These are phyloP conservation scores for Peromyscus nudipes DNA, from an alignment of 2,797 vertebrate genomes.

Conservation along the genomic window DNA sequence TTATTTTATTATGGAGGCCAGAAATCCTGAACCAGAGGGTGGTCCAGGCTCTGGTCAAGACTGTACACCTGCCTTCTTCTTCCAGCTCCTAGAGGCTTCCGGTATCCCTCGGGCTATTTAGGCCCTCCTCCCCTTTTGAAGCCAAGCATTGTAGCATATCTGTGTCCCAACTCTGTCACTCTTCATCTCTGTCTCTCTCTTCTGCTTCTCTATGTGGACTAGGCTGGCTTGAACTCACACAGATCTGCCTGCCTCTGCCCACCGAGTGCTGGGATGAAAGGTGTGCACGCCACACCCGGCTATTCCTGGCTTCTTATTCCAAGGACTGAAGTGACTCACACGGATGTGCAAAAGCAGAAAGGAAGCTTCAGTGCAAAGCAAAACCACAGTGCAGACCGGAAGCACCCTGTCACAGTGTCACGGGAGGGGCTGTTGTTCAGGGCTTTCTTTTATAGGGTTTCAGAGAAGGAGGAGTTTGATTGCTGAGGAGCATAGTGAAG, in stretches of 20 bases:
- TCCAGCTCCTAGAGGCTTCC: neutral
- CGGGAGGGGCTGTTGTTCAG: neutral
- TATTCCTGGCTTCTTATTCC: neutral
- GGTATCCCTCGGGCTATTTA: fast-evolving
- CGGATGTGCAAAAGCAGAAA: neutral
- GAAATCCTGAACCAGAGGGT: neutral
- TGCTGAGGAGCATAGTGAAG: neutral
- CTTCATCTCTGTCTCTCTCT: neutral
- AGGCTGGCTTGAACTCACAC: neutral
- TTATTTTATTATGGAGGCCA: neutral
- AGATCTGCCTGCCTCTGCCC: neutral
- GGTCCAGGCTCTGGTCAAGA: neutral
- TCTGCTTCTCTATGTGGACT: neutral
- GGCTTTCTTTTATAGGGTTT: neutral
- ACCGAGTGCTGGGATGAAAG: neutral
- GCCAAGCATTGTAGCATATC: neutral
- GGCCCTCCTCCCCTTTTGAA: neutral
- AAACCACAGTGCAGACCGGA: neutral
- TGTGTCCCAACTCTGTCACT: neutral
- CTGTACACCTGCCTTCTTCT: neutral
- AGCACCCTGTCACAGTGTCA: neutral
- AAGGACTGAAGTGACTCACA: neutral
- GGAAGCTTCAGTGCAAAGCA: neutral
- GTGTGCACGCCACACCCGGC: no score
- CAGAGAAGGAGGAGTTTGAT: neutral